Evolutionary conservation across 2,797 vertebrate species (phyloP).

Genomic region (Orientallactaga sibirica): DNA sequence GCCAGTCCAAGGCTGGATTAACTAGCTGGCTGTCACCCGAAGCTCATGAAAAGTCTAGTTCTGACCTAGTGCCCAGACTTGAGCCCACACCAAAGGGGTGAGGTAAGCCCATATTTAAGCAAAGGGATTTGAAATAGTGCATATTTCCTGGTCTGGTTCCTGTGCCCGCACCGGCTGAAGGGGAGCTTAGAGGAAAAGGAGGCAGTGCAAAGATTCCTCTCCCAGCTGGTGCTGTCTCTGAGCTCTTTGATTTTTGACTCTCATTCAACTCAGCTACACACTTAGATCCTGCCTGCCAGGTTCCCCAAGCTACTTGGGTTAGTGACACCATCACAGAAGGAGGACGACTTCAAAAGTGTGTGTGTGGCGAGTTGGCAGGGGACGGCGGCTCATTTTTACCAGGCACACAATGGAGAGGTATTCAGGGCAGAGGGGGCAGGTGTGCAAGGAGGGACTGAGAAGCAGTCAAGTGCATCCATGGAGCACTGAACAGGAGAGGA

Average conservation of each 20-base stretch:
- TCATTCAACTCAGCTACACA: neutral
- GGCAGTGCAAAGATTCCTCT: neutral
- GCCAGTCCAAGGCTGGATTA: neutral
- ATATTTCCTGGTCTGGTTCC: neutral
- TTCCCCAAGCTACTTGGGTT: neutral
- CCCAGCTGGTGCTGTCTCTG: neutral
- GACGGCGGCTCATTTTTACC: neutral
- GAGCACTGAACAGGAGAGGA: neutral
- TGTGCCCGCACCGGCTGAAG: neutral
- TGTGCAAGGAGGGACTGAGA: neutral
- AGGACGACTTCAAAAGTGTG: neutral
- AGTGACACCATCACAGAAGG: neutral
- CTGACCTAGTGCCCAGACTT: neutral
- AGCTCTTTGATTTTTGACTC: neutral
- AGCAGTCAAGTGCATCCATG: neutral
- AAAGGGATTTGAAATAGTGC: neutral
- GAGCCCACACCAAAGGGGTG: neutral
- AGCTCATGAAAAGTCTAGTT: neutral
- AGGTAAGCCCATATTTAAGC: neutral
- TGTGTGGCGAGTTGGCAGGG: neutral
- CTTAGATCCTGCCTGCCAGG: neutral
- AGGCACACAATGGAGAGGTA: neutral
- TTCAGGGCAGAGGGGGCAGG: neutral
- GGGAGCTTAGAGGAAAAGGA: neutral
- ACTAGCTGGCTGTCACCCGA: neutral